These are phyloP conservation scores for Linepithema humile DNA, from an alignment of 1,140 invertebrate genomes.

Conservation along the genomic window DNA sequence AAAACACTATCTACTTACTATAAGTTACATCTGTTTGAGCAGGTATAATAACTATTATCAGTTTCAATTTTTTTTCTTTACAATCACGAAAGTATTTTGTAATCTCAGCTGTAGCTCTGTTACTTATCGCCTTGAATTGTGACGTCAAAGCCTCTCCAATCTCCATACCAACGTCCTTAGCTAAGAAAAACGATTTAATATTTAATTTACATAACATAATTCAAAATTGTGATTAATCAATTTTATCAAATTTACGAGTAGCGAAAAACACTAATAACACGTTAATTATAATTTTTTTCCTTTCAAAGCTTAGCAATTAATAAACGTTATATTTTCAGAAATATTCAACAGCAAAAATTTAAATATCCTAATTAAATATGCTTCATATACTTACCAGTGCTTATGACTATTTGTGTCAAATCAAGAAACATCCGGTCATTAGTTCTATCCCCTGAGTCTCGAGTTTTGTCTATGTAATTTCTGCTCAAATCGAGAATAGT, in stretches of 20 bases:
- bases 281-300: neutral
- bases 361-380: neutral
- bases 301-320: neutral
- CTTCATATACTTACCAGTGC: constrained; percentile 26
- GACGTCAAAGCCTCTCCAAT: constrained; percentile 68
- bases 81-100: constrained; percentile 58
- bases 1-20: constrained; percentile 76
- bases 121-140: too few relatives aligned
- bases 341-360: neutral
- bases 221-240: constrained; percentile 56
- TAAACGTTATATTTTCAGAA: neutral
- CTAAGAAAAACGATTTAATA: constrained; percentile 7
- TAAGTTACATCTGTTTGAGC: constrained; percentile 80
- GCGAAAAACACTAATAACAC: neutral
- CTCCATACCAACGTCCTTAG: constrained; percentile 56
- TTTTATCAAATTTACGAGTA: neutral
- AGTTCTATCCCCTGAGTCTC: too few relatives aligned
- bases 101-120: too few relatives aligned
- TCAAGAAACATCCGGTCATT: too few relatives aligned
- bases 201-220: neutral
- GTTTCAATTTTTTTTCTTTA: constrained; percentile 70
- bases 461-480: too few relatives aligned
- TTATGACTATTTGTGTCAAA: too few relatives aligned
- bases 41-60: constrained; percentile 86
- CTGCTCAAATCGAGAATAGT: constrained; percentile 81